These are phyloP conservation scores for Parnassius orleans DNA, from an alignment of 2,888 invertebrate genomes.

Conservation along the genomic window DNA sequence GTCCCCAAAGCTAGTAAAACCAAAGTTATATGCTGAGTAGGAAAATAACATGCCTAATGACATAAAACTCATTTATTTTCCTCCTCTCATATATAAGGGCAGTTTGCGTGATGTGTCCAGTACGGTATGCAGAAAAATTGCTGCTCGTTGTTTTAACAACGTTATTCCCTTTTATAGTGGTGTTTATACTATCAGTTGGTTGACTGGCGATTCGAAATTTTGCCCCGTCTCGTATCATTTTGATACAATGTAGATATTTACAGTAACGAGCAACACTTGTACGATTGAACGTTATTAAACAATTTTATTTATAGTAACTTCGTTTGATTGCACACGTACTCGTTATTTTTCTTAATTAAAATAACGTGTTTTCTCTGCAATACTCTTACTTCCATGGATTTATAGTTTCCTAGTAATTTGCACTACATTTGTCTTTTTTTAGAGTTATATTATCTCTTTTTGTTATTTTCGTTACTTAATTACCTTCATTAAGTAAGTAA, in stretches of 20 bases:
- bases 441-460: not conserved
- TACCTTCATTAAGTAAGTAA: too few species aligned
- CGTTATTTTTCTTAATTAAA: constrained; percentile 8
- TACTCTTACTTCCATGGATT: not conserved
- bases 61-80: not conserved
- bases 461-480: not conserved
- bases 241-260: constrained; percentile 37
- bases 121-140: constrained; percentile 51
- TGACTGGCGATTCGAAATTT: constrained; percentile 47
- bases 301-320: constrained; percentile 26
- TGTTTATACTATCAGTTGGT: constrained; percentile 50
- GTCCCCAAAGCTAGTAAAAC: too few species aligned
- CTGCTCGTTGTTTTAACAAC: constrained; percentile 56
- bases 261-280: constrained; percentile 20
- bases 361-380: constrained; percentile 25
- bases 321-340: constrained; percentile 23
- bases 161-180: constrained; percentile 57
- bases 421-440: not conserved
- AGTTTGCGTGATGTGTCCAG: constrained; percentile 32
- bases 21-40: too few species aligned
- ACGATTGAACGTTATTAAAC: constrained; percentile 9
- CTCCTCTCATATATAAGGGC: constrained; percentile 10
- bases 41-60: not conserved
- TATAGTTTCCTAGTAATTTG: not conserved
- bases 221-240: constrained; percentile 35